These are phyloP conservation scores for Clepsis dumicolana DNA, from an alignment of 2,888 invertebrate genomes.

Conservation along the genomic window DNA sequence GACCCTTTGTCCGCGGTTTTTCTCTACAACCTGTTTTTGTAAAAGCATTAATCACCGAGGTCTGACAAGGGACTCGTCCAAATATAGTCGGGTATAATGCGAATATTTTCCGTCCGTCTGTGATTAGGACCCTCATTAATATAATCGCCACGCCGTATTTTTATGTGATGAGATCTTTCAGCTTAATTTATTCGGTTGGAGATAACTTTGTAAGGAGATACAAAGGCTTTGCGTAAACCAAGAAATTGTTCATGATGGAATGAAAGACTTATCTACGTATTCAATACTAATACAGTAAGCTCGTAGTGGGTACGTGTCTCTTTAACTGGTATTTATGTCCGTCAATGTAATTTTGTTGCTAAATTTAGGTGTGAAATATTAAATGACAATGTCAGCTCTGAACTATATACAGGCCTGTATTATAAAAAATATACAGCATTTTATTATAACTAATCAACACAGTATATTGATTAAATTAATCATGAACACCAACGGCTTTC, in stretches of 20 bases:
- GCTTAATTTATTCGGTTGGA: conserved; percentile 17
- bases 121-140: conserved; percentile 60
- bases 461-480: not conserved
- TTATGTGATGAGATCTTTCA: conserved; percentile 21
- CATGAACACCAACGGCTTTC: not conserved
- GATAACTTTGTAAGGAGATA: not conserved
- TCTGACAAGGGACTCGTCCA: conserved; percentile 45
- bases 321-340: too few species aligned
- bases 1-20: conserved; percentile 47
- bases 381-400: too few species aligned
- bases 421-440: too few species aligned
- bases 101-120: conserved; percentile 40
- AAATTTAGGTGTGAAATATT: not conserved
- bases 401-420: too few species aligned
- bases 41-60: conserved; percentile 53
- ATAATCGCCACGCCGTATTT: conserved; percentile 50
- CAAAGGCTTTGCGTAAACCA: not conserved
- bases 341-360: too few species aligned
- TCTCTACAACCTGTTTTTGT: conserved; percentile 49
- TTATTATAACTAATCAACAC: too few species aligned
- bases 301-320: too few species aligned
- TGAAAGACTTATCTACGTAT: not conserved
- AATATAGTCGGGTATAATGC: conserved; percentile 42
- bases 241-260: not conserved
- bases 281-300: too few species aligned